Base-by-base conservation (phyloP, 2,888 invertebrate genomes). In the Octodonta nipae region DNA sequence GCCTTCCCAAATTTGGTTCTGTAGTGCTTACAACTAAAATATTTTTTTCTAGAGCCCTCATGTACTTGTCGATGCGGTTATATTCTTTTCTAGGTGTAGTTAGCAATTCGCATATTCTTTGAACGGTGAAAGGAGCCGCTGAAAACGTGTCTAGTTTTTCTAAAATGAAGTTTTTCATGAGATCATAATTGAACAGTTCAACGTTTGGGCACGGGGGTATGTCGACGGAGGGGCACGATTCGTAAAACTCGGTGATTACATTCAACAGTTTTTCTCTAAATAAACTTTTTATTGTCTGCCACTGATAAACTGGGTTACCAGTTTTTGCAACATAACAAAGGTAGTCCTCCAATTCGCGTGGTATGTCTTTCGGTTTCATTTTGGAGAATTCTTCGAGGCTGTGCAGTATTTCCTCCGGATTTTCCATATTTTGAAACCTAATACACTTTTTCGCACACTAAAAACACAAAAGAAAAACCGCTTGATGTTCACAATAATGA, bases 21-120 rank as follows among this genome's bases (percentile, higher is more conserved):
- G 70, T 71, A 16, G 79, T 78, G 55, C 78, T 78, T 6, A 89
- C 88, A 36, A 89, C 89, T 47, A 88, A 64, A 46, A 89, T 85
- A 51, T 87, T 88, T 62, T 96, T 96, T 60, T 96, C 96, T 37
- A 98, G 70, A 0, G 95, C 96, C 36, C 95, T 70, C 81, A 98
- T 85, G 58, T 85, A 96, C 61, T 96, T 96, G 58, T 95, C 96
- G 39, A 91, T 83, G 39, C 91, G 73, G 54, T 85, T 87, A 61
- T 98, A 98, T 56, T 96, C 92, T 57, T 87, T 88, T 13, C 81
- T 73, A 2, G 96, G 95, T 44, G 78, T 77, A 3, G 86, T 85
- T 2, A 98, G 66, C 15, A 98, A 68, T 61, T 98, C 96, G 62
- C 93, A 92, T 39, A 98, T 75, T 45, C 96, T 73, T 61, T 95